phyloP scores from a whole-genome alignment of 2,888 invertebrate genomes.

The Dicycla oo region DNA sequence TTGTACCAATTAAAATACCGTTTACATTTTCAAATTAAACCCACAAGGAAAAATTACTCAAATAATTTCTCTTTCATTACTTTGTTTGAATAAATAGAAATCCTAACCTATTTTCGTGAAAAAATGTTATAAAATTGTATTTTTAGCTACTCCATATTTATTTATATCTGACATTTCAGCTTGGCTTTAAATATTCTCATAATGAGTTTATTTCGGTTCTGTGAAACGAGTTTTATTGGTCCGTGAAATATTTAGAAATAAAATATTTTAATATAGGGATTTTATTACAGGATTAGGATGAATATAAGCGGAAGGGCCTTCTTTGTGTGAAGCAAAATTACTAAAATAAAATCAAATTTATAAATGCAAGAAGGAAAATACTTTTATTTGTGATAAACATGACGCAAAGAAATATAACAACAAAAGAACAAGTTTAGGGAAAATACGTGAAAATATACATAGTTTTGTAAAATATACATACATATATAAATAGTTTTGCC shows the following conservation, averaged over 20 bases:
- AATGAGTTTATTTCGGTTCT: slow-evolving; percentile 42
- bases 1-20: slow-evolving; percentile 11
- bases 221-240: slow-evolving; percentile 1
- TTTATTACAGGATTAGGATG: neutral
- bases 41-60: slow-evolving; percentile 6
- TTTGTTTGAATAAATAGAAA: slow-evolving; percentile 13
- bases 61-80: slow-evolving; percentile 5
- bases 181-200: slow-evolving; percentile 31
- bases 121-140: slow-evolving; percentile 26
- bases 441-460: too few relatives aligned
- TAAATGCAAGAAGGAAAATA: too few relatives aligned
- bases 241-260: slow-evolving; percentile 6
- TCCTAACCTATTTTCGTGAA: slow-evolving; percentile 6
- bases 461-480: too few relatives aligned
- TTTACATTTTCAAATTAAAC: slow-evolving; percentile 27
- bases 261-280: neutral
- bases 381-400: too few relatives aligned
- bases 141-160: slow-evolving; percentile 16
- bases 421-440: too few relatives aligned
- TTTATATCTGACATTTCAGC: slow-evolving; percentile 42
- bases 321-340: neutral
- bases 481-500: neutral
- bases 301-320: neutral
- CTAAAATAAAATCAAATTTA: too few relatives aligned
- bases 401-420: too few relatives aligned